Evolutionary conservation across 2,797 vertebrate genomes (phyloP).

Genomic region (Eutrigla gurnardus): DNA sequence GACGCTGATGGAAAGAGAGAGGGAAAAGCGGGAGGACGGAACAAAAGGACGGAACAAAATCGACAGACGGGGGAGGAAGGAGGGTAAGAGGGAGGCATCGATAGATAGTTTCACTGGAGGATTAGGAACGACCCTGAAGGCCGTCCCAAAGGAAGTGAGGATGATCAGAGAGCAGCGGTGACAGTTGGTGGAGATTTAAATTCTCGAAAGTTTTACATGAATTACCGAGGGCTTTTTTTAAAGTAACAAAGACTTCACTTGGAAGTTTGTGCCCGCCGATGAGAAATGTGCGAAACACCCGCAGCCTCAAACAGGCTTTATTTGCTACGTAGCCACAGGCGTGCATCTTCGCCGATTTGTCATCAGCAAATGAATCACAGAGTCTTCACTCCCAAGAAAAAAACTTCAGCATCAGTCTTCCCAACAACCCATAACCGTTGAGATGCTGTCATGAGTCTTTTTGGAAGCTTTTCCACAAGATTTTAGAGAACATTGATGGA

Average conservation of each 20-base stretch:
- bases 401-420: neutral
- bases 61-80: slow-evolving; percentile 19
- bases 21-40: neutral
- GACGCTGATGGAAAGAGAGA: slow-evolving; percentile 25
- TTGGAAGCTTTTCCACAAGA: neutral
- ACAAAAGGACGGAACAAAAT: slow-evolving; percentile 26
- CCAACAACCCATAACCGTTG: neutral
- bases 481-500: neutral
- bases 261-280: slow-evolving; percentile 45
- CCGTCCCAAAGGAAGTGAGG: slow-evolving; percentile 51
- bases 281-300: slow-evolving; percentile 28
- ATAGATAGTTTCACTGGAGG: slow-evolving; percentile 52
- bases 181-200: slow-evolving; percentile 62
- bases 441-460: neutral
- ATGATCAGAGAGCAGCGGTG: slow-evolving; percentile 67
- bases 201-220: slow-evolving; percentile 55
- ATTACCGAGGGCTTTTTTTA: slow-evolving; percentile 40
- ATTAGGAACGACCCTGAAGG: slow-evolving; percentile 63
- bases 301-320: slow-evolving; percentile 25
- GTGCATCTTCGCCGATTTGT: neutral
- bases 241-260: slow-evolving; percentile 49
- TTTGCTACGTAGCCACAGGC: neutral
- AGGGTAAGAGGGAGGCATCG: slow-evolving; percentile 10
- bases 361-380: neutral
- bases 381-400: neutral